phyloP scores from a whole-genome alignment of 2,797 vertebrate species.

The Tolypeutes matacus region DNA sequence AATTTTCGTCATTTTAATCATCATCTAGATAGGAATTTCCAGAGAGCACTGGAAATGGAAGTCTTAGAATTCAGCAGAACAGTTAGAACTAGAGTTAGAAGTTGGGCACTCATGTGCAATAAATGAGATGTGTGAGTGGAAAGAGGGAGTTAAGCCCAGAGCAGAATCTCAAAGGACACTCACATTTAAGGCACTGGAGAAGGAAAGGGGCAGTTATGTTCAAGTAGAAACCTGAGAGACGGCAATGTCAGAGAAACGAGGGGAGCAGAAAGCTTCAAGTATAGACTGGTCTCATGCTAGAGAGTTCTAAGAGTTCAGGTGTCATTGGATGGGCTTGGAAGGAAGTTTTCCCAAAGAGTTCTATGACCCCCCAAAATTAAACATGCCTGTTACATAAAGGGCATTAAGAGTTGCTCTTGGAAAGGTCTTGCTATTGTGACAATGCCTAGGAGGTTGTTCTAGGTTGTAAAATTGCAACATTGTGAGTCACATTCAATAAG shows the following conservation, averaged over 20 bases:
- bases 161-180: not conserved
- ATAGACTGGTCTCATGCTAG: not conserved
- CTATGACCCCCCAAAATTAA: not conserved
- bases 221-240: not conserved
- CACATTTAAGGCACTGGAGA: fast-evolving
- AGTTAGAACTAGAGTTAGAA: not conserved
- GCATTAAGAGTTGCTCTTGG: not conserved
- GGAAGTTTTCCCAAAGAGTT: slow-evolving; percentile 19
- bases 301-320: not conserved
- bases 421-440: not conserved
- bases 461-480: not conserved
- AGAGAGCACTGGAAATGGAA: not conserved
- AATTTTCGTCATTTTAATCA: not conserved
- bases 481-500: not conserved
- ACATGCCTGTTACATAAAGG: not conserved
- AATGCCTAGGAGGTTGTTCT: not conserved
- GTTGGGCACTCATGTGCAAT: too few relatives aligned
- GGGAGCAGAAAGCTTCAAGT: not conserved
- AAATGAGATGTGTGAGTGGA: not conserved
- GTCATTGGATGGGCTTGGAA: not conserved
- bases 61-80: not conserved
- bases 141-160: not conserved
- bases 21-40: not conserved
- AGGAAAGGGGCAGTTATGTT: not conserved
- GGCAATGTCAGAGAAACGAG: not conserved